Base-by-base conservation (phyloP, 1,140 invertebrate genomes). In the Bactericera cockerelli region DNA sequence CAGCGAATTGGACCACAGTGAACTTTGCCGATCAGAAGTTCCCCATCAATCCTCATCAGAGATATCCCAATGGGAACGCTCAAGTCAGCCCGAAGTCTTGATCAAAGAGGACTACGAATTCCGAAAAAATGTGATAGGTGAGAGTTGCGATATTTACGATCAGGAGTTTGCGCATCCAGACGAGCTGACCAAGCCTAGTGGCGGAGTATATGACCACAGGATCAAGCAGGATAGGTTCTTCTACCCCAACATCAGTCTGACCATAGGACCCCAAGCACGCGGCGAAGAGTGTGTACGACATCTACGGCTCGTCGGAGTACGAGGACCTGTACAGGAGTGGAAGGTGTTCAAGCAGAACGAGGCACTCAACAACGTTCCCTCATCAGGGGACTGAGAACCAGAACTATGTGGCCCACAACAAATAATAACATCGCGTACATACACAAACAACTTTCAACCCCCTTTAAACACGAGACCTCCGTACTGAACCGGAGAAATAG, bases 61-160 rank as follows among this genome's bases (percentile, higher is more conserved):
- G 10, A 16, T 36, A 36, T n/a, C n/a, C n/a, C n/a, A n/a, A n/a
- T n/a, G n/a, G n/a, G n/a, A n/a, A n/a, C n/a, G n/a, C n/a, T n/a
- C n/a, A n/a, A 31, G 28, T 6, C 13, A 31, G 6, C 42, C 42
- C 4, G 42, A 49, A 19, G 22, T 22, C 22, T 16, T 49, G 8
- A n/a, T 49, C 4, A 49, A 22, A 22, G 42, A 49, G 19, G 42
- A 49, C 19, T 49, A 49, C 19, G 42, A 49, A 19, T n/a, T 49
- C 19, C 42, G 42, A 49, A 49, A 49, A 49, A 16, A 22, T n/a
- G 4, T 49, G 42, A 10, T 19, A 10, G 42, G 42, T 4, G 19
- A 49, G 19, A 49, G 42, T 49, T 49, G 42, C 19, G 42, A 49
- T 6, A 49, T 49, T 49, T 49, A 49, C n/a, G 22, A 49, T 49